Evolutionary conservation across 2,888 invertebrate genomes (phyloP).

Genomic region (Drosophila birchii): DNA sequence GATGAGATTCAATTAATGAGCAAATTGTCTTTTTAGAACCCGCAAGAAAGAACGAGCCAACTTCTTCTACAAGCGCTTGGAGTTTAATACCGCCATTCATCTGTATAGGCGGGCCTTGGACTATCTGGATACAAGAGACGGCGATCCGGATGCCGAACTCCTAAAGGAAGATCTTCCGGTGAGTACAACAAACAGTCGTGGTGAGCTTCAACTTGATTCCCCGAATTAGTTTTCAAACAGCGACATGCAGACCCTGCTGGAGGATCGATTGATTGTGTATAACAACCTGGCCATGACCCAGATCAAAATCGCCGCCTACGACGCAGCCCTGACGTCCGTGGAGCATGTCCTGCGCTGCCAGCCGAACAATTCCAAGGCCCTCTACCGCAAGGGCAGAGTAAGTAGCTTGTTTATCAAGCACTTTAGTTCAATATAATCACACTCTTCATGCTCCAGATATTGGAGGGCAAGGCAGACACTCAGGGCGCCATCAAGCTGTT

Average conservation of each 20-base stretch:
- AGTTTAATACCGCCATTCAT: slow-evolving; percentile 92
- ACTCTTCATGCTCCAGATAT: slow-evolving; percentile 85
- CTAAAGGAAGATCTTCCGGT: slow-evolving; percentile 84
- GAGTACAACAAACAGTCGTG: not conserved
- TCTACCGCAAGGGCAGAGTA: slow-evolving; percentile 93
- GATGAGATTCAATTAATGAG: too few relatives aligned
- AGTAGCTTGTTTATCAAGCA: slow-evolving; percentile 22
- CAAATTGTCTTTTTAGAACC: slow-evolving; percentile 85
- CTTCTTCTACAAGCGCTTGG: slow-evolving; percentile 94
- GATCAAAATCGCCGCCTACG: slow-evolving; percentile 93
- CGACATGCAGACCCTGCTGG: slow-evolving; percentile 89
- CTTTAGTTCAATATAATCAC: not conserved
- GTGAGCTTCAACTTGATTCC: not conserved
- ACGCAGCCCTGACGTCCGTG: slow-evolving; percentile 93
- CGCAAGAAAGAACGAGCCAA: slow-evolving; percentile 94
- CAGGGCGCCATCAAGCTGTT: slow-evolving; percentile 89
- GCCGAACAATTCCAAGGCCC: slow-evolving; percentile 95
- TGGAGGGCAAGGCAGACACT: slow-evolving; percentile 89
- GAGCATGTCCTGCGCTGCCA: slow-evolving; percentile 93
- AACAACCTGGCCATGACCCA: slow-evolving; percentile 97
- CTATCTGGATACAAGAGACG: slow-evolving; percentile 90
- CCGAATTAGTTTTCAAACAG: slow-evolving; percentile 85
- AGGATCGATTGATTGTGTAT: slow-evolving; percentile 92
- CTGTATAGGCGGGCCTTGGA: slow-evolving; percentile 94
- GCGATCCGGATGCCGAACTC: slow-evolving; percentile 87